These are phyloP conservation scores for Acleris literana DNA, from an alignment of 2,888 invertebrate genomes.

Conservation along the genomic window DNA sequence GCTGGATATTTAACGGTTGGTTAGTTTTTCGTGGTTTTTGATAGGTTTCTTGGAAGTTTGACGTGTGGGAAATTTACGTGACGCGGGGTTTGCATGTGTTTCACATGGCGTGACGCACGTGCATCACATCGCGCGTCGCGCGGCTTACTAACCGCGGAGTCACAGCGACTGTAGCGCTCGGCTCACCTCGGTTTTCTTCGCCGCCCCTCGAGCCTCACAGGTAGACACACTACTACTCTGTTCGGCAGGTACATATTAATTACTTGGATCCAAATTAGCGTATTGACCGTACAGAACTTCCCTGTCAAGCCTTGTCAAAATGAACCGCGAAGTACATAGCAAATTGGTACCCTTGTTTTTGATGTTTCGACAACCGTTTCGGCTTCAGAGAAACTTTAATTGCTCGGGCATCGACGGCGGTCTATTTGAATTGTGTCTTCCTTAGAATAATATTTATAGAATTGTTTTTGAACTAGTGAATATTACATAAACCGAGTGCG, in stretches of 20 bases:
- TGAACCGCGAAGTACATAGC: constrained; percentile 53
- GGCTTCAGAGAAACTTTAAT: constrained; percentile 10
- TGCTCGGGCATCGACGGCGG: constrained; percentile 2
- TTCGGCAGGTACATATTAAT: constrained; percentile 67
- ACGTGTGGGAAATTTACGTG: constrained; percentile 49
- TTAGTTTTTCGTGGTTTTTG: background rate
- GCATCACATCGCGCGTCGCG: constrained; percentile 52
- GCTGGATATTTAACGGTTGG: background rate
- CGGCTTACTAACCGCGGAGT: constrained; percentile 58
- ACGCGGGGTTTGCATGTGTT: background rate
- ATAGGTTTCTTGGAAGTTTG: constrained; percentile 47
- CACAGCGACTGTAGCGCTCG: constrained; percentile 43
- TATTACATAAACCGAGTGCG: too few relatives aligned
- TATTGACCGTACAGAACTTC: constrained; percentile 60
- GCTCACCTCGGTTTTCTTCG: constrained; percentile 54
- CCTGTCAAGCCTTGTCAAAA: constrained; percentile 63
- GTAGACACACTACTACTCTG: constrained; percentile 48
- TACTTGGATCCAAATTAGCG: constrained; percentile 74
- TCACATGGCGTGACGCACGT: constrained; percentile 38
- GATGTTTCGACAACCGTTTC: constrained; percentile 10
- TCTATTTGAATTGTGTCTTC: background rate
- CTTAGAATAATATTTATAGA: too few relatives aligned
- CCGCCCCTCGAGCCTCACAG: constrained; percentile 51
- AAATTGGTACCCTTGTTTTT: constrained; percentile 41
- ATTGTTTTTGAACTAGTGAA: too few relatives aligned